phyloP scores from a whole-genome alignment of 2,797 vertebrate genomes.

The Notoglanidium macrostoma region DNA sequence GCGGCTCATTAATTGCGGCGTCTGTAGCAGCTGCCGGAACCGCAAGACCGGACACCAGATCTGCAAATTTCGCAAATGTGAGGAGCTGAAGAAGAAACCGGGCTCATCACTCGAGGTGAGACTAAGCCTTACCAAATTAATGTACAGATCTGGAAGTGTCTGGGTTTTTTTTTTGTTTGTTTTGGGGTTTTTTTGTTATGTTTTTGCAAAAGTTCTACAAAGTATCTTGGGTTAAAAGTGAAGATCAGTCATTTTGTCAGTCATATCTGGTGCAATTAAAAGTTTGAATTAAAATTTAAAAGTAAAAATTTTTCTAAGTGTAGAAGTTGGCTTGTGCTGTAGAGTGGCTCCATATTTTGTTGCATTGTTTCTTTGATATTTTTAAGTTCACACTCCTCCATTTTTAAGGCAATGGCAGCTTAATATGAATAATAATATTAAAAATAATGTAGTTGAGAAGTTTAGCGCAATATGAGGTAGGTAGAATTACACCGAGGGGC shows the following conservation, averaged over 20 bases:
- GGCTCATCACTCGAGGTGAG: conserved; percentile 97
- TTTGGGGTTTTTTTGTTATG: too few relatives aligned
- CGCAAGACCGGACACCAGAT: conserved; percentile 99
- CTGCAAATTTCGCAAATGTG: conserved; percentile 99
- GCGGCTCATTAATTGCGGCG: conserved; percentile 98
- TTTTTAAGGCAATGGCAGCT: background rate
- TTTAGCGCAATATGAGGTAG: background rate
- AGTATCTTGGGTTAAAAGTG: background rate
- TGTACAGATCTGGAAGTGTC: background rate
- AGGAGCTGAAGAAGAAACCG: conserved; percentile 99
- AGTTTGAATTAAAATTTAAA: background rate
- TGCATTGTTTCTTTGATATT: background rate
- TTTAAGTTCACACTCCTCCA: background rate
- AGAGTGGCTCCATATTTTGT: background rate
- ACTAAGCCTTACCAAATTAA: conserved; percentile 55
- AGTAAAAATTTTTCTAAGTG: background rate
- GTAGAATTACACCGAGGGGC: background rate
- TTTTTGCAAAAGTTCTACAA: background rate
- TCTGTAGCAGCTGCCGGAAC: conserved; percentile 99
- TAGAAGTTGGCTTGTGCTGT: background rate
- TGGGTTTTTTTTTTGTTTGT: background rate
- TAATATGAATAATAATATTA: background rate
- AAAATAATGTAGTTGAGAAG: background rate
- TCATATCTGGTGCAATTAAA: background rate
- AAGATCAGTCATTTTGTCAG: background rate